These are phyloP conservation scores for Drosophila longiperda DNA, from an alignment of 2,888 invertebrate species.

Conservation along the genomic window DNA sequence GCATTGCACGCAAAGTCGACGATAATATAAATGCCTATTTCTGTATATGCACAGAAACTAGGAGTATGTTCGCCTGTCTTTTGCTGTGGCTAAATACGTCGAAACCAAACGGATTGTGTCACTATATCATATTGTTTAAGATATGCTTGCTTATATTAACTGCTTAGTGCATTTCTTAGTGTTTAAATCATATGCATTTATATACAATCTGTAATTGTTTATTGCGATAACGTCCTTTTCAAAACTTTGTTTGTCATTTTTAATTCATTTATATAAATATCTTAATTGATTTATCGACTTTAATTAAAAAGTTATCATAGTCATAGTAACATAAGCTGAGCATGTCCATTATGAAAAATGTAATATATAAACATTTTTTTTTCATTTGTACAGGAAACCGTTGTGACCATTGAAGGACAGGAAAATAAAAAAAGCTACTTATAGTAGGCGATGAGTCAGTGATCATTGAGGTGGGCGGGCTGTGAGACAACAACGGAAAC, in stretches of 20 bases:
- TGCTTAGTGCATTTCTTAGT: background rate
- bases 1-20: background rate
- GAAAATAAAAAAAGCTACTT: constrained; percentile 36
- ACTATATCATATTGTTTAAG: background rate
- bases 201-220: constrained; percentile 4
- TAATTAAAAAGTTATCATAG: background rate
- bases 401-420: constrained; percentile 14
- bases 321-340: background rate
- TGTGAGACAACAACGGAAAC: constrained; percentile 39
- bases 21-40: background rate
- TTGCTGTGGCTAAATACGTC: no score
- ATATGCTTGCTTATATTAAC: background rate
- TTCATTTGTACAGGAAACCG: constrained; percentile 8
- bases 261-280: background rate
- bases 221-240: constrained; percentile 3
- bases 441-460: constrained; percentile 28
- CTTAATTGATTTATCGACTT: background rate
- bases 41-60: background rate
- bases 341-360: background rate
- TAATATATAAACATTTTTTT: background rate
- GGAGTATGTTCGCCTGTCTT: no score
- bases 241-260: background rate
- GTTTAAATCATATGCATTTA: background rate
- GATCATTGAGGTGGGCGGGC: constrained; percentile 36
- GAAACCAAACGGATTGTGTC: background rate